A percentile compares a stretch with the other conserved stretches of the same genome.
These are phyloP conservation scores for Rotaria magnacalcarata DNA, from an alignment of 2,888 invertebrate species.

Conservation along the genomic window DNA sequence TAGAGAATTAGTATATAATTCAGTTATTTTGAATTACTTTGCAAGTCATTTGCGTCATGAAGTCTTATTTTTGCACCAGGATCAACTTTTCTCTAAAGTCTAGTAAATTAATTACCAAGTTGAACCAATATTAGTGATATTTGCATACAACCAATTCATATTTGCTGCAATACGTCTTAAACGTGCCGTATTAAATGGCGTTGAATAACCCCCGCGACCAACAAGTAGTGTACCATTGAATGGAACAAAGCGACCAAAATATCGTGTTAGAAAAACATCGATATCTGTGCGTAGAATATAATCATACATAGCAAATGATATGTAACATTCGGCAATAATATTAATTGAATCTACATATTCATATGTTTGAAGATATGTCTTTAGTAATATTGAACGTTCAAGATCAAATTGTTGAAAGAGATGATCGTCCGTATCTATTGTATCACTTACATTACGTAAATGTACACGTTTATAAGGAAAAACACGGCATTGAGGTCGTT, in stretches of 20 bases:
- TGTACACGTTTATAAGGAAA: slow-evolving; percentile 24
- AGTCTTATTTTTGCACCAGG: too few species aligned
- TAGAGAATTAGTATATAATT: too few species aligned
- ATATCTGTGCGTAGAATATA: slow-evolving; percentile 41
- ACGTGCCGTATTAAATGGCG: neutral
- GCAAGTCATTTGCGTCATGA: too few species aligned
- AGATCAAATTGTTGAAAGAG: neutral
- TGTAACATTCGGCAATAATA: slow-evolving; percentile 41
- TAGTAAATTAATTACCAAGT: slow-evolving; percentile 36
- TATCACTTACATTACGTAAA: neutral
- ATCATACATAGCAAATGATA: slow-evolving; percentile 38
- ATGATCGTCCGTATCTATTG: neutral
- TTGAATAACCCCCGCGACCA: slow-evolving; percentile 41
- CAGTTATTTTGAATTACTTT: too few species aligned
- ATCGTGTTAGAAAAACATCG: slow-evolving; percentile 43
- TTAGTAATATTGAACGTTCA: neutral
- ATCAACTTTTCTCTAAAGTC: too few species aligned
- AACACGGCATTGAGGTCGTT: slow-evolving; percentile 39
- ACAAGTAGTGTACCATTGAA: slow-evolving; percentile 34
- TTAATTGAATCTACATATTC: slow-evolving; percentile 45
- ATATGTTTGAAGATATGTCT: neutral
- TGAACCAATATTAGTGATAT: slow-evolving; percentile 38
- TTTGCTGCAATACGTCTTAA: slow-evolving; percentile 36
- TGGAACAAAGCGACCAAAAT: slow-evolving; percentile 40
- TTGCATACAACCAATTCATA: slow-evolving; percentile 31